phyloP scores from a whole-genome alignment of 2,113 vertebrate genomes.

The Scopus umbretta region DNA sequence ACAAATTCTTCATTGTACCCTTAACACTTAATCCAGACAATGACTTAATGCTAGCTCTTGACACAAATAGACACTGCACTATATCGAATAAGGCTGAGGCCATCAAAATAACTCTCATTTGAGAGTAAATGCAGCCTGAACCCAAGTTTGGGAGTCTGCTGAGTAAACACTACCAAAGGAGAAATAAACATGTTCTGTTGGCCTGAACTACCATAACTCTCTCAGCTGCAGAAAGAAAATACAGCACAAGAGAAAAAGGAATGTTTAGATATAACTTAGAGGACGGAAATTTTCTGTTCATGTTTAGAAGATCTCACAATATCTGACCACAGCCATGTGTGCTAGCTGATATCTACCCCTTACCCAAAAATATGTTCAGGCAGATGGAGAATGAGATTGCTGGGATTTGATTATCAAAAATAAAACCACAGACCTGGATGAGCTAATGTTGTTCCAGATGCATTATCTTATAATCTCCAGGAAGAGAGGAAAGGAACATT shows the following conservation, averaged over 20 bases:
- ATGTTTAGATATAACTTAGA: slow-evolving; percentile 41
- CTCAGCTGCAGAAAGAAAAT: slow-evolving; percentile 61
- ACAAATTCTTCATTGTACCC: slow-evolving; percentile 12
- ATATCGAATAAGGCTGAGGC: background rate
- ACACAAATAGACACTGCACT: slow-evolving; percentile 16
- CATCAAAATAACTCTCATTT: slow-evolving; percentile 39
- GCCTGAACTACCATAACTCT: slow-evolving; percentile 24
- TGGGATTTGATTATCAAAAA: slow-evolving; percentile 68
- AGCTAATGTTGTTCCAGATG: slow-evolving; percentile 72
- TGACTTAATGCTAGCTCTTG: slow-evolving; percentile 33
- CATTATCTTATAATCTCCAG: slow-evolving; percentile 68
- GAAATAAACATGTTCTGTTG: slow-evolving; percentile 64
- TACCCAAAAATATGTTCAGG: slow-evolving; percentile 29
- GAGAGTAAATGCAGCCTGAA: slow-evolving; percentile 24
- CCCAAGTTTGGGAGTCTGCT: background rate
- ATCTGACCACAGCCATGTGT: slow-evolving; percentile 46
- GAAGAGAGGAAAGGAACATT: slow-evolving; percentile 39
- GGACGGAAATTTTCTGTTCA: slow-evolving; percentile 28
- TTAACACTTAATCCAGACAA: slow-evolving; percentile 32
- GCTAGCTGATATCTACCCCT: slow-evolving; percentile 1
- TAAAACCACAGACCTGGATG: slow-evolving; percentile 67
- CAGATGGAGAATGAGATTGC: slow-evolving; percentile 60
- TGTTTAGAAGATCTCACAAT: slow-evolving; percentile 56
- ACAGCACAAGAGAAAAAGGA: slow-evolving; percentile 36
- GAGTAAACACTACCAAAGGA: slow-evolving; percentile 50